Evolutionary conservation across 2,113 vertebrate species (phyloP).

Genomic region (Myotis lucifugus): DNA sequence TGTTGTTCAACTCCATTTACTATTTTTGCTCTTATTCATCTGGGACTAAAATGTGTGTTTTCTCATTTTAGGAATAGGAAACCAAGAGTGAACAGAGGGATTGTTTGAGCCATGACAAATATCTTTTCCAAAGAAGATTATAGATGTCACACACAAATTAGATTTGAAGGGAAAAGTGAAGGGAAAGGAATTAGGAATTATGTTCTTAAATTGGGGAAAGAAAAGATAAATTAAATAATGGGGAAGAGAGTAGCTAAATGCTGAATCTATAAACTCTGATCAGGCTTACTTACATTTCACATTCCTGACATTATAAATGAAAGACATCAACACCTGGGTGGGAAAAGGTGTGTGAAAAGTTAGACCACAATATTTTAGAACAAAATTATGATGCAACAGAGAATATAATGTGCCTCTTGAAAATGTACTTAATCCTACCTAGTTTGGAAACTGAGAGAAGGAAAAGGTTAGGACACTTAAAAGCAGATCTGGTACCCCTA

Average conservation of each 20-base stretch:
- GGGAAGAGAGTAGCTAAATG: background rate
- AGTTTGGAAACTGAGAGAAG: conserved; percentile 4
- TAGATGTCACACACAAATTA: conserved; percentile 61
- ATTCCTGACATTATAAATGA: background rate
- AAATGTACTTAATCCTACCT: conserved; percentile 1
- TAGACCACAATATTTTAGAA: background rate
- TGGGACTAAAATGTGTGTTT: conserved; percentile 55
- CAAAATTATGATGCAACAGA: background rate
- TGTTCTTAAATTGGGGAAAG: conserved; percentile 3
- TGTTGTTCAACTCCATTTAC: conserved; percentile 63
- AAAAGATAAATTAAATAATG: conserved; percentile 36
- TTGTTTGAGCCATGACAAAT: conserved; percentile 47
- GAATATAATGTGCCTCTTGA: background rate
- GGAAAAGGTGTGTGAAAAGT: background rate
- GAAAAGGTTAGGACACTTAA: background rate
- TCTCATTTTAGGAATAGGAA: conserved; percentile 68
- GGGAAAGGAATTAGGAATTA: conserved; percentile 13
- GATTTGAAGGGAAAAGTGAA: conserved; percentile 49
- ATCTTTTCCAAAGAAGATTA: conserved; percentile 68
- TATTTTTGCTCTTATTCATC: conserved; percentile 34
- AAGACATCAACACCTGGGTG: background rate
- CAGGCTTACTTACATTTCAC: background rate
- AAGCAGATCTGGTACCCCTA: background rate
- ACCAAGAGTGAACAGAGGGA: conserved; percentile 41
- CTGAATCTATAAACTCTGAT: background rate